Base-by-base conservation (phyloP, 2,797 vertebrate genomes). In the Apogon talboti region DNA sequence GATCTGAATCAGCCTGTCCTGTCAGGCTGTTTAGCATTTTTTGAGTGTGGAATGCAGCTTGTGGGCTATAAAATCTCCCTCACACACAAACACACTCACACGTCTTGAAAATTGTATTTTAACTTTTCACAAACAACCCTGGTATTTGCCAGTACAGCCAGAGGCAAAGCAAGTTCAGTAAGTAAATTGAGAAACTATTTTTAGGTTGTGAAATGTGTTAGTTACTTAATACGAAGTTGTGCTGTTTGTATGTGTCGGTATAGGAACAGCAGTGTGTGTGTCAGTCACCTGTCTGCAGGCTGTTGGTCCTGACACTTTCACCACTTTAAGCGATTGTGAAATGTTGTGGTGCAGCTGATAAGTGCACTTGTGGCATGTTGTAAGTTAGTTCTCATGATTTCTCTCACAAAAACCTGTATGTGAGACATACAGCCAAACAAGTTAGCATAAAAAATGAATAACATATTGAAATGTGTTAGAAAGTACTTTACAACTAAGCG, bases 61-160 rank as follows among this genome's bases (percentile, higher is more conserved):
- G 28, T 4, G 10, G 43, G 4, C 15, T 30, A 0, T 3, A 0
- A 19, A 24, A 58, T 41, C 1, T 11, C 33, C 2, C 24, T 8
- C 11, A 11, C 40, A n/a, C 19, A 28, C 24, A 3, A 8, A 10
- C 6, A 12, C 19, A 28, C 24, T 28, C 11, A 10, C 6, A 12
- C 1, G 9, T 47, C 12, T 15, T 6, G 5, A 38, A 51, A 65
- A 56, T 14, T 11, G 15, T 18, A 55, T 35, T 60, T 40, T 11
- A 65, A 42, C 47, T 37, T 60, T 50, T 43, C 58, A 18, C 24
- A 62, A 76, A 71, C 46, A 48, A 3, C 35, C 5, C n/a, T 12
- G 43, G 15, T 45, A 7, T 66, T 69, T 72, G 53, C 18, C n/a
- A n/a, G n/a, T n/a, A n/a, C n/a, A n/a, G n/a, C n/a, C 46, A 11